Evolutionary conservation across 2,797 vertebrate genomes (phyloP).

Genomic region (Pipistrellus kuhlii): DNA sequence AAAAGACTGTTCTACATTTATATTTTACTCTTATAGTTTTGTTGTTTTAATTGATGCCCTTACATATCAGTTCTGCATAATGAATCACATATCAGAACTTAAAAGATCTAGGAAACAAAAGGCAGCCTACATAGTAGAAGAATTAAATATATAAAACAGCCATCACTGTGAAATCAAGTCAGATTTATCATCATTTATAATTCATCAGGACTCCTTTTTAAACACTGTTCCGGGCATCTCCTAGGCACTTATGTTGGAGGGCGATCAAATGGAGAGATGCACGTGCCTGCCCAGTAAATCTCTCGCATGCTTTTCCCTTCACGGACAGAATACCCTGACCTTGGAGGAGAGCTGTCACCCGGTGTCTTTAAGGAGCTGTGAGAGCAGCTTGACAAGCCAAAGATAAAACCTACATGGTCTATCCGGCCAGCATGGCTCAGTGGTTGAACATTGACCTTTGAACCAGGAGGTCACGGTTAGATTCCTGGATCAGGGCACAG

Average conservation of each 20-base stretch:
- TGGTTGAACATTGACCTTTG: too few species aligned
- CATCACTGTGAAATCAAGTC: slow-evolving; percentile 78
- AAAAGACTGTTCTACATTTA: not conserved
- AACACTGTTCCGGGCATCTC: slow-evolving; percentile 77
- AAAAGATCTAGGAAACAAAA: slow-evolving; percentile 64
- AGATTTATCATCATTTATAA: slow-evolving; percentile 84
- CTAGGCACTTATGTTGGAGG: slow-evolving; percentile 81
- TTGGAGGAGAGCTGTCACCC: slow-evolving; percentile 86
- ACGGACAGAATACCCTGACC: slow-evolving; percentile 83
- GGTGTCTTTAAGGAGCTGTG: slow-evolving; percentile 85
- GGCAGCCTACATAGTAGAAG: not conserved
- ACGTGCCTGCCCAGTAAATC: slow-evolving; percentile 83
- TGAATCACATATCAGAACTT: not conserved
- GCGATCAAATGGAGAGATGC: slow-evolving; percentile 80
- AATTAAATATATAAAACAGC: slow-evolving; percentile 64
- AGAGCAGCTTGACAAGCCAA: slow-evolving; percentile 83
- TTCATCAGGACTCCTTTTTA: slow-evolving; percentile 82
- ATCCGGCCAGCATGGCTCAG: too few species aligned
- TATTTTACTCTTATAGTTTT: not conserved
- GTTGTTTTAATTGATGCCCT: not conserved
- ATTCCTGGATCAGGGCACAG: too few species aligned
- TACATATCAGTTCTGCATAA: slow-evolving; percentile 18
- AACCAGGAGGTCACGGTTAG: too few species aligned
- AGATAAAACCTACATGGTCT: slow-evolving; percentile 86
- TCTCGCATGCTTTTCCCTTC: slow-evolving; percentile 78